Evolutionary conservation across 2,797 vertebrate species (phyloP), one percentile per base, ranked within the genome.

Genomic region (Fratercula arctica): DNA sequence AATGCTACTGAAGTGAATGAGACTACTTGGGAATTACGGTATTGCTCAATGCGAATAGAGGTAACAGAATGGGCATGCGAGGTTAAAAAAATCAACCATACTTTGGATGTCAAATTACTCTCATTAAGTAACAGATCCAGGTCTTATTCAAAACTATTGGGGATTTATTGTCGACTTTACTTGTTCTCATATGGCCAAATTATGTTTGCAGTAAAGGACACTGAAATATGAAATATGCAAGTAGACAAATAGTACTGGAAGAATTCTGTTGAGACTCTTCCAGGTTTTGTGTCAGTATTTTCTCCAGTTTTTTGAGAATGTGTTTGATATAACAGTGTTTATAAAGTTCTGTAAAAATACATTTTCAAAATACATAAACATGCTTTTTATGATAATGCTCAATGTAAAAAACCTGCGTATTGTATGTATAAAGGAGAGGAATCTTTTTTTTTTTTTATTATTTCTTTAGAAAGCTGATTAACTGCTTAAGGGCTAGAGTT

Each of bases 291-390:
- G 97, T 97, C 53, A 63, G 97, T 98, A 97, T 92, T 97, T 97
- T 97, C 97, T 97, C 95, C 91, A 92, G 95, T 97, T 98, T 98
- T 98, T 98, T 98, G 97, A 98, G 95, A 96, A 97, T 97, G 98
- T 98, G 97, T 98, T 98, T 98, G 97, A 97, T 98, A 98, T 97
- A 94, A 95, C 91, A 92, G 96, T 98, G 96, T 98, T 98, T 98
- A 97, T 98, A 98, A 97, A 88, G 96, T 97, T 98, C 96, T 97
- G 95, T 97, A 97, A 96, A 97, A 97, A 97, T 95, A 83, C 97
- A 98, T 97, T 98, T 98, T 97, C 97, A 84, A 82, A 95, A 97
- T 85, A 97, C 96, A 96, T 97, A 85, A 96, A 97, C 80, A 95
- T 93, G 96, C 95, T 98, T 98, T 98, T 98, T 97, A 98, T 95